Percentiles rank a stretch among this genome's conserved stretches.
Conservation (phyloP, 1,140 invertebrate species). For the Pseudomyrmex cubaensis region DNA sequence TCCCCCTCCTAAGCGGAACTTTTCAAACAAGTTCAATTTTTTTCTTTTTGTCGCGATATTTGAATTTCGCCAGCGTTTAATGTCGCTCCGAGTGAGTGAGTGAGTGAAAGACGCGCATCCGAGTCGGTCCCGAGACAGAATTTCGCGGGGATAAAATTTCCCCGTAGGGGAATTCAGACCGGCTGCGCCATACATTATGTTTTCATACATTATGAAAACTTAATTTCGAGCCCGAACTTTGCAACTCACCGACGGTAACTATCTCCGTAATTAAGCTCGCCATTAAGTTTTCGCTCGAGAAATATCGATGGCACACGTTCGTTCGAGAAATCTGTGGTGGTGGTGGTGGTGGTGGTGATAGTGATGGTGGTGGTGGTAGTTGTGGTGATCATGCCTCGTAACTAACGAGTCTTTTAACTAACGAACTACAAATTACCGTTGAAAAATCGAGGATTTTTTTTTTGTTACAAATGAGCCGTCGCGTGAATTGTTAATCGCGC, state of each 20-base stretch:
- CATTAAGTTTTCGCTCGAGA: constrained; percentile 3
- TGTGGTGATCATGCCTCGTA: background rate
- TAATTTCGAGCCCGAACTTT: background rate
- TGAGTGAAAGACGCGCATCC: too few species aligned
- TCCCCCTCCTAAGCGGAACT: too few species aligned
- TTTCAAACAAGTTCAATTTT: too few species aligned
- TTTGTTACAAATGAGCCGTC: background rate
- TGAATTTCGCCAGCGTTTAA: too few species aligned
- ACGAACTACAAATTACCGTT: background rate
- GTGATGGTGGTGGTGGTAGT: background rate
- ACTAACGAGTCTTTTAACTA: background rate
- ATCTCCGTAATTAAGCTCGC: constrained; percentile 24
- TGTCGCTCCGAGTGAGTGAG: too few species aligned
- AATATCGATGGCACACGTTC: background rate
- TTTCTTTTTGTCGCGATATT: too few species aligned
- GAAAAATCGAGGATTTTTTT: background rate
- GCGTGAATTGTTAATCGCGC: too few species aligned
- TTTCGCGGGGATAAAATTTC: too few species aligned
- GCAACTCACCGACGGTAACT: constrained; percentile 5
- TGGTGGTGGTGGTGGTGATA: background rate
- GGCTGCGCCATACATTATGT: too few species aligned
- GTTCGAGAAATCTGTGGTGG: background rate
- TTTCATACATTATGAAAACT: constrained; percentile 31
- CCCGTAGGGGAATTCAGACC: too few species aligned
- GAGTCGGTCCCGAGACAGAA: too few species aligned